Percentiles rank a stretch among this genome's conserved stretches.
Conservation (phyloP, 2,113 vertebrate genomes). For the Oxyura jamaicensis region DNA sequence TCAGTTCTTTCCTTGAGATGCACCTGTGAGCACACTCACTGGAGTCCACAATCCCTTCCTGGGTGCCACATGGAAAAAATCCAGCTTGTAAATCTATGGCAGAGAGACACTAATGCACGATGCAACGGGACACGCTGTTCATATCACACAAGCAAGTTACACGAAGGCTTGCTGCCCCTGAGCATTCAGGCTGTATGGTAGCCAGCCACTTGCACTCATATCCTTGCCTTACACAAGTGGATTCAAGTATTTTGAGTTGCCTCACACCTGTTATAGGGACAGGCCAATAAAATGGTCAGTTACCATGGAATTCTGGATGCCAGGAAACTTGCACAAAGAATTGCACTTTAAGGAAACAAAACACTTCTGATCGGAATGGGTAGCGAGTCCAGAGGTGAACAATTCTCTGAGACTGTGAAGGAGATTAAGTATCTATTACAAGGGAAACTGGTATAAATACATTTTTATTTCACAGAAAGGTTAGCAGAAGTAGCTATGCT, state of each 20-base stretch:
- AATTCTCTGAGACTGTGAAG: neutral
- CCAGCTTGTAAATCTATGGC: neutral
- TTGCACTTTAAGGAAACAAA: neutral
- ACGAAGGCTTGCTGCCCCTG: fast-evolving
- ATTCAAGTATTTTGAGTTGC: neutral
- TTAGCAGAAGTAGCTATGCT: neutral
- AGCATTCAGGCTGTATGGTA: neutral
- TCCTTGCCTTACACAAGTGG: neutral
- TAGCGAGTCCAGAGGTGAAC: neutral
- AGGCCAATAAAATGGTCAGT: neutral
- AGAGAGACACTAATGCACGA: neutral
- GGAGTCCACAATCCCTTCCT: neutral
- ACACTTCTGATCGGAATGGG: neutral
- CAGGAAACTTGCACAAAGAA: neutral
- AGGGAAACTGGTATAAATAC: neutral
- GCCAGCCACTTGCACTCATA: neutral
- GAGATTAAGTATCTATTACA: neutral
- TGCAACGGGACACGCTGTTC: neutral
- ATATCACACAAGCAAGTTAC: neutral
- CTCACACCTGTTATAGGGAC: neutral
- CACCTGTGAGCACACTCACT: fast-evolving
- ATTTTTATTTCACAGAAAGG: neutral
- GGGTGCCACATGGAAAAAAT: neutral
- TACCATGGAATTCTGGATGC: neutral
- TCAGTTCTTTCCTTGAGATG: neutral